Percentiles rank a stretch among this genome's conserved stretches.
phyloP scores from a whole-genome alignment of 2,113 vertebrate species.

The Gallinago jamesoni region DNA sequence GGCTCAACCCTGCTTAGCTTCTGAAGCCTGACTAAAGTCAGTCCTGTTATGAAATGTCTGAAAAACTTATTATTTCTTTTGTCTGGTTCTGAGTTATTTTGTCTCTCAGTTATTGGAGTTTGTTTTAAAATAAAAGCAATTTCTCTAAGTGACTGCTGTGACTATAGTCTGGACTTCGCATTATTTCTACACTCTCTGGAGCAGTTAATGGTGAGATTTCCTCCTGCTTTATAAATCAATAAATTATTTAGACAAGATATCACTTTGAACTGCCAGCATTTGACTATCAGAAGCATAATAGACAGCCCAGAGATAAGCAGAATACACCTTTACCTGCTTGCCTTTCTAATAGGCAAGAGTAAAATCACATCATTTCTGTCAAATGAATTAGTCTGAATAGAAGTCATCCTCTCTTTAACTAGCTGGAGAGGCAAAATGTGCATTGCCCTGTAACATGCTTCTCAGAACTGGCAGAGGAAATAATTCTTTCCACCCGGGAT shows the following conservation, averaged over 20 bases:
- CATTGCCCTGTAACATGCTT: background rate
- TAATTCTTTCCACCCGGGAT: background rate
- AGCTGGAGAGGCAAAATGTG: background rate
- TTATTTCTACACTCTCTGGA: background rate
- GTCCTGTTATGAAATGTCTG: background rate
- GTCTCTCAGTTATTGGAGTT: background rate
- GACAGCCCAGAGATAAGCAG: background rate
- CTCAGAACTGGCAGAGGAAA: background rate
- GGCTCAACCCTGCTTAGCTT: background rate
- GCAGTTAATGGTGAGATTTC: background rate
- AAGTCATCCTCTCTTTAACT: background rate
- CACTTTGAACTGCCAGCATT: background rate
- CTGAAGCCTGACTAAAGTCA: background rate
- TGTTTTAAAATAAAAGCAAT: conserved; percentile 13
- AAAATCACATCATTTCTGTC: background rate
- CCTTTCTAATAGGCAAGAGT: background rate
- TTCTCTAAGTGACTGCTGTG: background rate
- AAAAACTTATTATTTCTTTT: background rate
- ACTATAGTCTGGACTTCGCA: background rate
- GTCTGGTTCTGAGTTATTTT: background rate
- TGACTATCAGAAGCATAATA: background rate
- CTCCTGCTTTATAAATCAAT: conserved; percentile 13
- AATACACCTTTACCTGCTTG: background rate
- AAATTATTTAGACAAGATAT: conserved; percentile 2
- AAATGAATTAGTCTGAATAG: background rate